Percentiles rank a stretch among this genome's conserved stretches.
These are phyloP conservation scores for Melieria picta DNA, from an alignment of 2,888 invertebrate species.

Conservation along the genomic window DNA sequence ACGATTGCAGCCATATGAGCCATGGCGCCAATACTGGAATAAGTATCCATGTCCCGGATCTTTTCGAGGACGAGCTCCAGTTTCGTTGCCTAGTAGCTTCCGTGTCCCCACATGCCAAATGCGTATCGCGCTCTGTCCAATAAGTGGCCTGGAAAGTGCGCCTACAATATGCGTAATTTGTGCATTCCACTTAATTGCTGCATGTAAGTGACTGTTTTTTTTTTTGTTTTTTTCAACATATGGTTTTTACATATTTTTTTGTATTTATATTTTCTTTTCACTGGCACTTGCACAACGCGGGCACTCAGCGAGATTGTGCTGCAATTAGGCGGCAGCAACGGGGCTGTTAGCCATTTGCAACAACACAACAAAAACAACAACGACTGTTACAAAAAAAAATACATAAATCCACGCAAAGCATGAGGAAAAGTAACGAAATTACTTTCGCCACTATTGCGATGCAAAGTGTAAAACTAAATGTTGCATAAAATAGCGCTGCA, in stretches of 20 bases:
- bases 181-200: too few relatives aligned
- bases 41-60: too few relatives aligned
- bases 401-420: neutral
- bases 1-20: too few relatives aligned
- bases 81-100: too few relatives aligned
- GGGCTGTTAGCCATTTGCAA: slow-evolving; percentile 12
- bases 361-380: slow-evolving; percentile 5
- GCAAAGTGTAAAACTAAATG: slow-evolving; percentile 31
- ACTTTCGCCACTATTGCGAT: slow-evolving; percentile 26
- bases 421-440: slow-evolving; percentile 13
- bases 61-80: too few relatives aligned
- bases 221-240: slow-evolving; percentile 1
- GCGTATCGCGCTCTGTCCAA: too few relatives aligned
- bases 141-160: too few relatives aligned
- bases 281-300: too few relatives aligned
- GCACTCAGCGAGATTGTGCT: slow-evolving; percentile 23
- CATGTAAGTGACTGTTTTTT: slow-evolving; percentile 3
- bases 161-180: too few relatives aligned
- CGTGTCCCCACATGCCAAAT: too few relatives aligned
- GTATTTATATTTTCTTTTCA: too few relatives aligned
- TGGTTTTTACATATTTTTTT: slow-evolving; percentile 1
- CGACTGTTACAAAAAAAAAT: neutral
- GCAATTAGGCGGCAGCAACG: slow-evolving; percentile 28
- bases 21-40: too few relatives aligned
- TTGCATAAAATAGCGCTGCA: slow-evolving; percentile 26